Percentiles rank a stretch among this genome's conserved stretches.
phyloP scores from a whole-genome alignment of 1,140 invertebrate genomes.

The Bombus huntii region DNA sequence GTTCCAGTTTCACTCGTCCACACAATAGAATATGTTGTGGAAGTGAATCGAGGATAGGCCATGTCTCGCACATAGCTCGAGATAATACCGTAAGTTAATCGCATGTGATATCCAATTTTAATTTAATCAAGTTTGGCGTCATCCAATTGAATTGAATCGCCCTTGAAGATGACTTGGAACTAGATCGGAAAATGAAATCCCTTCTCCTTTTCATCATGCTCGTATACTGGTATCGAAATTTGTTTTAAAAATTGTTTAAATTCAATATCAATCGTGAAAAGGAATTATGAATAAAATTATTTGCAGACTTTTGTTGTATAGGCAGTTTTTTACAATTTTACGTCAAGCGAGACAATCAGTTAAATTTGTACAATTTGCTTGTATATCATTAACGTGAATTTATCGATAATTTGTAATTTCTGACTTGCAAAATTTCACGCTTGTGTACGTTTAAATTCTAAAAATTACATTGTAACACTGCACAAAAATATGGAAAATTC shows the following conservation, averaged over 20 bases:
- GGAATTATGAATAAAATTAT: not conserved
- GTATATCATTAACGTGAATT: not conserved
- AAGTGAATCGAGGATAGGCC: not conserved
- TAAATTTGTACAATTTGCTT: not conserved
- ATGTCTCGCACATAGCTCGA: not conserved
- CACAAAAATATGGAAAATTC: too few species aligned
- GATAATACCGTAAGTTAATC: conserved; percentile 12
- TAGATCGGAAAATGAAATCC: not conserved
- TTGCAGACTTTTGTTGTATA: not conserved
- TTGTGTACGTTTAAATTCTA: too few species aligned
- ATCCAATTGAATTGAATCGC: conserved; percentile 17
- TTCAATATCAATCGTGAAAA: not conserved
- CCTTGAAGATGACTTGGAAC: conserved; percentile 2
- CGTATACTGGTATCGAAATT: not conserved
- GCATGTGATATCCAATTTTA: conserved; percentile 15
- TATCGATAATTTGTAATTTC: not conserved
- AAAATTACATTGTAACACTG: too few species aligned
- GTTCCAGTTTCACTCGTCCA: not conserved
- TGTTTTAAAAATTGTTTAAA: not conserved
- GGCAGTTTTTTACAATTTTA: not conserved
- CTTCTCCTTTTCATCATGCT: not conserved
- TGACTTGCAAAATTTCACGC: too few species aligned
- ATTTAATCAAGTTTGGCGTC: conserved; percentile 25
- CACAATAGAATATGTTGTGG: not conserved
- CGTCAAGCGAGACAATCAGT: not conserved